phyloP scores from a whole-genome alignment of 2,797 vertebrate species.

The Furcifer pardalis region DNA sequence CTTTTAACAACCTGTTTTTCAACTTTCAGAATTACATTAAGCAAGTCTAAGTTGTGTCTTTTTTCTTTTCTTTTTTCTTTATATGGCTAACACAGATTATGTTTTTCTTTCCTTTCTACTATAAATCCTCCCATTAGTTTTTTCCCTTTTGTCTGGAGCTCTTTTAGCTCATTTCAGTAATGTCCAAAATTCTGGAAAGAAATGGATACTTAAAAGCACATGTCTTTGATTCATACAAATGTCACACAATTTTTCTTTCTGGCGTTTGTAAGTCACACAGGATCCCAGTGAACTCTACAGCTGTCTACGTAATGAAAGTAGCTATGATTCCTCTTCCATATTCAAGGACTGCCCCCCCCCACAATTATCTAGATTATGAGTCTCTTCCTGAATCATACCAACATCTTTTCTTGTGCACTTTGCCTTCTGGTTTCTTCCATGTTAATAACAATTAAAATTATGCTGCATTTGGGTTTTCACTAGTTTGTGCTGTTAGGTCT shows the following conservation, averaged over 20 bases:
- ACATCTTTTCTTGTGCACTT: neutral
- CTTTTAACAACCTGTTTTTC: neutral
- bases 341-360: neutral
- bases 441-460: neutral
- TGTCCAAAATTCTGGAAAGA: neutral
- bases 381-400: neutral
- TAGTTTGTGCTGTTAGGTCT: neutral
- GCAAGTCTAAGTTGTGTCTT: neutral
- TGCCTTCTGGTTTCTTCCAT: no score
- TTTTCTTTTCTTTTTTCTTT: neutral
- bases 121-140: neutral
- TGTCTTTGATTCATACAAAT: neutral
- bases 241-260: neutral
- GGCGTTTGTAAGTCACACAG: neutral
- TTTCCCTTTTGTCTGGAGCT: neutral
- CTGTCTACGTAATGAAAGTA: neutral
- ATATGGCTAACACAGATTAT: neutral
- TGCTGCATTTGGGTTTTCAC: neutral
- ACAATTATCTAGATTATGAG: neutral
- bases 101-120: neutral
- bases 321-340: neutral
- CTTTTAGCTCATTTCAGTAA: neutral
- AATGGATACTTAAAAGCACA: neutral
- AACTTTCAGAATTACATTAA: neutral
- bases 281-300: neutral